Evolutionary conservation across 1,140 invertebrate genomes (phyloP).

Genomic region (Diploscapter pachys): DNA sequence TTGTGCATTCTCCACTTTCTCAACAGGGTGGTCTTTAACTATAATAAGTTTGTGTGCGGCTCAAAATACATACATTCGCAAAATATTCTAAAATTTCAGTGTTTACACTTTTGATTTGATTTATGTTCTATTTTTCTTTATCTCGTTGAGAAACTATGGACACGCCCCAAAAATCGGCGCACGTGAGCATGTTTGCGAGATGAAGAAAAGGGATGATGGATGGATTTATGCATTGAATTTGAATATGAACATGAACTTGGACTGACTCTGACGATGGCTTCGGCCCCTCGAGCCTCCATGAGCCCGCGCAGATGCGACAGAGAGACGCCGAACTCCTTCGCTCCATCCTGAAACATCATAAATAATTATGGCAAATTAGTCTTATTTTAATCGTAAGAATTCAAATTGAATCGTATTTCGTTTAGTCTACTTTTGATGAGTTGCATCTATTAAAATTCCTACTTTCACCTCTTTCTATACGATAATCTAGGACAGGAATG

Average conservation of each 20-base stretch:
- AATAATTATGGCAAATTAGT: background rate
- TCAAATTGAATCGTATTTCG: background rate
- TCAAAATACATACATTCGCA: too few relatives aligned
- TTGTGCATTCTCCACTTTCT: too few relatives aligned
- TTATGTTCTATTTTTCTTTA: too few relatives aligned
- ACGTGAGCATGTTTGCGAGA: too few relatives aligned
- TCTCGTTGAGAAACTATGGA: too few relatives aligned
- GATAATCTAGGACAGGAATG: background rate
- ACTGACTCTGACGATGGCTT: slow-evolving; percentile 71
- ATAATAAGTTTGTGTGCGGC: too few relatives aligned
- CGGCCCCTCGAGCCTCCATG: slow-evolving; percentile 87
- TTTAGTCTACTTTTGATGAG: background rate
- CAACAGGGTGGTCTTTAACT: too few relatives aligned
- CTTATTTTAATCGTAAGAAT: background rate
- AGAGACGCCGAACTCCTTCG: slow-evolving; percentile 58
- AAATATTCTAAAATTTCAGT: too few relatives aligned
- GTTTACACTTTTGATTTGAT: too few relatives aligned
- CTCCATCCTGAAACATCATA: slow-evolving; percentile 19
- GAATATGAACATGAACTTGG: background rate
- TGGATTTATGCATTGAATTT: background rate
- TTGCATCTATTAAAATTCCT: background rate
- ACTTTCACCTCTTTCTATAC: background rate
- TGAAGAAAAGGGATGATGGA: background rate
- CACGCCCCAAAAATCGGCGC: too few relatives aligned
- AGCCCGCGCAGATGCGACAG: slow-evolving; percentile 90